These are phyloP conservation scores for Grantiella picta DNA, from an alignment of 2,113 vertebrate species.

Conservation along the genomic window DNA sequence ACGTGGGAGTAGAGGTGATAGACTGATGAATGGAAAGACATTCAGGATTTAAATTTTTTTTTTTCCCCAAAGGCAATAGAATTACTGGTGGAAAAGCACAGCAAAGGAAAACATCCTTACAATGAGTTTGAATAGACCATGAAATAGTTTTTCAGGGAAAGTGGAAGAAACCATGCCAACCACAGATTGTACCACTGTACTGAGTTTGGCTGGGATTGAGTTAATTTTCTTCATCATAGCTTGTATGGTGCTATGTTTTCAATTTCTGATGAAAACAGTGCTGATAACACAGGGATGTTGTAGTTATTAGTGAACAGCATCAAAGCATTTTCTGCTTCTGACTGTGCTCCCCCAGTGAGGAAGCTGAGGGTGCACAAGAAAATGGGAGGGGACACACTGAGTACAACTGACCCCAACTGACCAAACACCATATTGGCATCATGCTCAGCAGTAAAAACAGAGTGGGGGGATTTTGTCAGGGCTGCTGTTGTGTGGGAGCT, in stretches of 20 bases:
- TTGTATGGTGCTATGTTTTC: neutral
- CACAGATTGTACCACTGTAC: neutral
- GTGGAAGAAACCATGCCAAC: neutral
- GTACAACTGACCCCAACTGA: neutral
- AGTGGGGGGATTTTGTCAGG: neutral
- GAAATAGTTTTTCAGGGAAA: neutral
- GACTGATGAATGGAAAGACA: neutral
- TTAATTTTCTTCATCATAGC: neutral
- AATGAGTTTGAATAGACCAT: neutral
- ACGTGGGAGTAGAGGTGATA: neutral
- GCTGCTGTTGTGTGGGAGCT: neutral
- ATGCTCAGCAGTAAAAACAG: neutral
- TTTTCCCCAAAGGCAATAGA: neutral
- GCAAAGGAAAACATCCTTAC: neutral
- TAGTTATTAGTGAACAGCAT: neutral
- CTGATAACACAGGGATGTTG: neutral
- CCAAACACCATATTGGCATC: rapidly evolving
- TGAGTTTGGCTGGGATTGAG: neutral
- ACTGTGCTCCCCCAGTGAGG: neutral
- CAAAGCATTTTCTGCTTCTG: neutral
- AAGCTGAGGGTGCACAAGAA: neutral
- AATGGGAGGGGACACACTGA: neutral
- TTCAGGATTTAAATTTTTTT: neutral
- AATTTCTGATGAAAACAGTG: neutral
- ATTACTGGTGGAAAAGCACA: neutral